A percentile compares a stretch with the other conserved stretches of the same genome.
These are phyloP conservation scores for Chionomys nivalis DNA, from an alignment of 2,113 vertebrate species.

Conservation along the genomic window DNA sequence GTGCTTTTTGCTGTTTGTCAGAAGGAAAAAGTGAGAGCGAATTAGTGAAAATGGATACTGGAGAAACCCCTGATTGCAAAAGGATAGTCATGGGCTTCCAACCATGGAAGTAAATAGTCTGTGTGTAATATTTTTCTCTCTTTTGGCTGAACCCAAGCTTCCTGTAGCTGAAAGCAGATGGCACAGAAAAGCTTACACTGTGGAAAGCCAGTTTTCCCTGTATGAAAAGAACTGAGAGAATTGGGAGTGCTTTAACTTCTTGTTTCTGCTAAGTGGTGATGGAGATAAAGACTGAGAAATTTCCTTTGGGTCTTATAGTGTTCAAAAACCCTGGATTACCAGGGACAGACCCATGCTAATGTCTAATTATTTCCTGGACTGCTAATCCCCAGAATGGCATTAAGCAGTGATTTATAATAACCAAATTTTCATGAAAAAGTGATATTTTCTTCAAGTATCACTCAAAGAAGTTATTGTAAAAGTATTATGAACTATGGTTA, in stretches of 20 bases:
- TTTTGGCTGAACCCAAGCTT: slow-evolving; percentile 71
- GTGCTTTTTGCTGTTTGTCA: slow-evolving; percentile 43
- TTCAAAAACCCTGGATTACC: neutral
- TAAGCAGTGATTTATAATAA: slow-evolving; percentile 30
- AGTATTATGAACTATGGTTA: neutral
- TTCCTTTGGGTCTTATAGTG: neutral
- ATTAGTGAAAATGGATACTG: slow-evolving; percentile 24
- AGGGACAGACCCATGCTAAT: neutral
- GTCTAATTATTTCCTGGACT: neutral
- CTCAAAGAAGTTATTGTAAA: neutral
- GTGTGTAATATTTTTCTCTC: slow-evolving; percentile 61
- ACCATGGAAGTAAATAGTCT: slow-evolving; percentile 27
- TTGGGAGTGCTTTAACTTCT: slow-evolving; percentile 15
- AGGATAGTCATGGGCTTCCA: slow-evolving; percentile 38
- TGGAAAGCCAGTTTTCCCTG: slow-evolving; percentile 57
- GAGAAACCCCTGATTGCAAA: slow-evolving; percentile 57
- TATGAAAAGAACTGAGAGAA: slow-evolving; percentile 55
- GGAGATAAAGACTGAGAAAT: neutral
- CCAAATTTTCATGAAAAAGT: slow-evolving; percentile 25
- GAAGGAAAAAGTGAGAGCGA: slow-evolving; percentile 12
- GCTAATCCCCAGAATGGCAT: neutral
- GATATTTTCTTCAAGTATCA: slow-evolving; percentile 21
- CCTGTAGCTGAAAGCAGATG: slow-evolving; percentile 66
- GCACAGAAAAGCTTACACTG: slow-evolving; percentile 39
- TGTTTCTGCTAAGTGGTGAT: slow-evolving; percentile 20